These are phyloP conservation scores for Gambusia holbrooki DNA, from an alignment of 2,113 vertebrate genomes.

Conservation along the genomic window DNA sequence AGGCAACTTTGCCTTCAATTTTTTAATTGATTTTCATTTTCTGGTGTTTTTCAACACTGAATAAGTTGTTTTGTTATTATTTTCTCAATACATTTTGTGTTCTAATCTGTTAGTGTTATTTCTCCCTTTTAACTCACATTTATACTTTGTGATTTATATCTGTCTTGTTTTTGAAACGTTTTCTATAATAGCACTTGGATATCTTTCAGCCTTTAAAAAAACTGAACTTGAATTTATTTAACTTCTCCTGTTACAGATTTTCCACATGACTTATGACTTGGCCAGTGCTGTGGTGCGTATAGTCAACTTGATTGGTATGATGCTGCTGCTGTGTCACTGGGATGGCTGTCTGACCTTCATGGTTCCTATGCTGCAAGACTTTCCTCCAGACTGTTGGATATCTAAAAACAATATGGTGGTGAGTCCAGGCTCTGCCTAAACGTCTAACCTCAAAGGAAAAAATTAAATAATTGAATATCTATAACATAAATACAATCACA, in stretches of 20 bases:
- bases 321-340: constrained; percentile 84
- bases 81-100: too few relatives aligned
- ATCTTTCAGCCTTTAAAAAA: background rate
- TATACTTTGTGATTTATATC: too few relatives aligned
- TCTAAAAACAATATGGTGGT: constrained; percentile 83
- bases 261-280: constrained; percentile 83
- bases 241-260: constrained; percentile 70
- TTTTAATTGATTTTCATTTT: too few relatives aligned
- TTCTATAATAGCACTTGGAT: background rate
- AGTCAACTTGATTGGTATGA: constrained; percentile 84
- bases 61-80: too few relatives aligned
- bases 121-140: too few relatives aligned
- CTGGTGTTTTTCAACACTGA: too few relatives aligned
- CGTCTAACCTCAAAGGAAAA: background rate
- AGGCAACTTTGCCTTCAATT: too few relatives aligned
- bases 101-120: too few relatives aligned
- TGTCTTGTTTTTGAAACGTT: too few relatives aligned
- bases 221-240: background rate
- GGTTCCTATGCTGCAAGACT: constrained; percentile 84
- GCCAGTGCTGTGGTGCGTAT: constrained; percentile 83
- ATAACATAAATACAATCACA: background rate
- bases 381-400: constrained; percentile 82
- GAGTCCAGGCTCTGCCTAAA: constrained; percentile 33
- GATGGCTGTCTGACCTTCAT: constrained; percentile 83
- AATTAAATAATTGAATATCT: too few relatives aligned